These are phyloP conservation scores for Prinia subflava DNA, from an alignment of 2,113 vertebrate genomes.

Conservation along the genomic window DNA sequence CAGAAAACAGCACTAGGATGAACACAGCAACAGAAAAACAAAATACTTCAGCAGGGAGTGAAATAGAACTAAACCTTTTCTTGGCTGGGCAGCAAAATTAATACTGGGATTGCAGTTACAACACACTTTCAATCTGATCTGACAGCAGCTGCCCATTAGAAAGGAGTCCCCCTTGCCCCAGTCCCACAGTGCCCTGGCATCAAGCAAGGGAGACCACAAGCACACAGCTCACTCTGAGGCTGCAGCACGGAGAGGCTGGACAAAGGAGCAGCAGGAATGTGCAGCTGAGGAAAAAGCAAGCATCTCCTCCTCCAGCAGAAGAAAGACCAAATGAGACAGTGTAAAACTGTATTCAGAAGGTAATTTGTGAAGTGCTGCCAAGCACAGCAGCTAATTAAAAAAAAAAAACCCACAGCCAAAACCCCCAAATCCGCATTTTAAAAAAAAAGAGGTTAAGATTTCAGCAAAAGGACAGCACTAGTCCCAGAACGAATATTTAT, in stretches of 20 bases:
- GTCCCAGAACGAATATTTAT: neutral
- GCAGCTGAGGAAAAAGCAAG: neutral
- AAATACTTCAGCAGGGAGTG: neutral
- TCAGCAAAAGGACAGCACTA: neutral
- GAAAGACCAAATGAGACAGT: neutral
- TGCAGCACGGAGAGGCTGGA: accelerated
- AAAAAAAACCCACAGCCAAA: neutral
- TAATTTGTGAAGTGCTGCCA: neutral
- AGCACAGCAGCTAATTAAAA: neutral
- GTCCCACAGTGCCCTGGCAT: accelerated
- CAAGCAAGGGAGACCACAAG: accelerated
- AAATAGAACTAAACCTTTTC: neutral
- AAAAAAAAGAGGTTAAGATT: neutral
- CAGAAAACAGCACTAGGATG: neutral
- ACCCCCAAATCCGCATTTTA: too few relatives aligned
- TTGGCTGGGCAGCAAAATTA: neutral
- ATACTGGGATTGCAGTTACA: neutral
- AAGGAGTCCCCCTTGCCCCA: neutral
- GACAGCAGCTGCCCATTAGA: neutral
- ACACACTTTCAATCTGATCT: neutral
- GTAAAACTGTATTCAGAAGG: neutral
- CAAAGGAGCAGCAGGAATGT: neutral
- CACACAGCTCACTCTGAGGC: neutral
- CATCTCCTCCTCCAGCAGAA: neutral
- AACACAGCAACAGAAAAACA: neutral